Base-by-base conservation (phyloP, 2,113 vertebrate species). In the Laticauda colubrina region DNA sequence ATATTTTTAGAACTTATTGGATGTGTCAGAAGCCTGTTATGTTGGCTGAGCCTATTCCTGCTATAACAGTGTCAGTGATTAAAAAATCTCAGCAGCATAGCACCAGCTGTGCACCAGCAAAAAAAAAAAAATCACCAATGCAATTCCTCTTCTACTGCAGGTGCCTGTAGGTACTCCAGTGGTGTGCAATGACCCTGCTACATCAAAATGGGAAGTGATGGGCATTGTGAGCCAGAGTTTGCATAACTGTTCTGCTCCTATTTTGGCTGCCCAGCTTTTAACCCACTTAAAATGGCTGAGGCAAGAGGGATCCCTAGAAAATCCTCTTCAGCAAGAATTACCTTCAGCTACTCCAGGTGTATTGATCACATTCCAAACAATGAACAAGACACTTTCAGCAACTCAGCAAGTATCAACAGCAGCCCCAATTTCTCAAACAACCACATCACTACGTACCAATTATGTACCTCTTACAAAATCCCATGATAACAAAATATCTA, bases 101-200 rank as follows among this genome's bases (percentile, higher is more conserved):
- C 43, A 45, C 45, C 45, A 45, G 45, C 45, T 8, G 45, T 18
- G 43, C 57, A 9, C 11, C 43, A 89, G 57, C 43, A 48, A 29
- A 89, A 39, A 89, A 48, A 61, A 48, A 48, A 51, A 9, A 1
- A 51, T 5, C 24, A 57, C 20, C 34, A 57, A 43, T 69, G 21
- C 69, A 75, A 34, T 6, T 59, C 24, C 12, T 86, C 23, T 69
- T 54, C 75, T 81, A 4, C 75, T 81, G 18, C 34, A 92, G 91
- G 87, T 92, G 64, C 86, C 91, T 56, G 23, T 92, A 29, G 91
- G 91, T 54, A 92, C 87, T 34, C 85, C 91, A 23, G 87, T 92
- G 53, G 14, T 92, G 39, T 92, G 91, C 23, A 53, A 21, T 81
- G 61, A 92, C 53, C 91, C 61, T 45, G n/a, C 0, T 18, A 89